Evolutionary conservation across 2,888 invertebrate genomes (phyloP).

Genomic region (Deroplatys truncata): DNA sequence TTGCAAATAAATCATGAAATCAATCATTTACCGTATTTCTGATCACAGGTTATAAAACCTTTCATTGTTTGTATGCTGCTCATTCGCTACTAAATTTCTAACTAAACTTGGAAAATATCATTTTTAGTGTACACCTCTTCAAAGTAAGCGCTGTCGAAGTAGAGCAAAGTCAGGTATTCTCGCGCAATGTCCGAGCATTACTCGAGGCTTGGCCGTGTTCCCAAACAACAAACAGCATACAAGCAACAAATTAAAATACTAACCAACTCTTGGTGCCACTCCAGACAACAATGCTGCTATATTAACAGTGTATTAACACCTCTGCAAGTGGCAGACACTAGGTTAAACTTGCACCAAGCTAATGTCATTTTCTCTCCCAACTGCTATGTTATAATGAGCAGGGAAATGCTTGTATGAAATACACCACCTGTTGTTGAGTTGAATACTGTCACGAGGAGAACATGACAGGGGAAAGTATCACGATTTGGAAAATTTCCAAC

Average conservation of each 20-base stretch:
- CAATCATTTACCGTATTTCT: too few relatives aligned
- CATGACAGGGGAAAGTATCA: too few relatives aligned
- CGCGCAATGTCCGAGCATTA: too few relatives aligned
- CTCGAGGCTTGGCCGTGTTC: background rate
- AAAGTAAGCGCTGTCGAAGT: background rate
- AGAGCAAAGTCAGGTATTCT: background rate
- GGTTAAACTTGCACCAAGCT: background rate
- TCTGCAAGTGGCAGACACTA: background rate
- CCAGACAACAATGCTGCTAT: background rate
- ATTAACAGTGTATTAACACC: background rate
- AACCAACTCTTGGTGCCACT: background rate
- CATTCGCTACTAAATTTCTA: too few relatives aligned
- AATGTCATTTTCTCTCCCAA: background rate
- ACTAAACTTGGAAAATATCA: too few relatives aligned
- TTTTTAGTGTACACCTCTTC: too few relatives aligned
- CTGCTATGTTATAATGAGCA: too few relatives aligned
- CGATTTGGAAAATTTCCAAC: too few relatives aligned
- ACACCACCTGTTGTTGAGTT: background rate
- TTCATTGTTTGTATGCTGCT: too few relatives aligned
- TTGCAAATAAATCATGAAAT: too few relatives aligned
- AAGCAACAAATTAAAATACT: background rate
- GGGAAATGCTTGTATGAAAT: background rate
- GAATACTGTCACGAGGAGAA: too few relatives aligned
- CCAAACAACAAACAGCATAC: background rate
- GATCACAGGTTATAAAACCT: too few relatives aligned